Evolutionary conservation across 2,888 invertebrate genomes (phyloP).

Genomic region (Lasioglossum lativentre): DNA sequence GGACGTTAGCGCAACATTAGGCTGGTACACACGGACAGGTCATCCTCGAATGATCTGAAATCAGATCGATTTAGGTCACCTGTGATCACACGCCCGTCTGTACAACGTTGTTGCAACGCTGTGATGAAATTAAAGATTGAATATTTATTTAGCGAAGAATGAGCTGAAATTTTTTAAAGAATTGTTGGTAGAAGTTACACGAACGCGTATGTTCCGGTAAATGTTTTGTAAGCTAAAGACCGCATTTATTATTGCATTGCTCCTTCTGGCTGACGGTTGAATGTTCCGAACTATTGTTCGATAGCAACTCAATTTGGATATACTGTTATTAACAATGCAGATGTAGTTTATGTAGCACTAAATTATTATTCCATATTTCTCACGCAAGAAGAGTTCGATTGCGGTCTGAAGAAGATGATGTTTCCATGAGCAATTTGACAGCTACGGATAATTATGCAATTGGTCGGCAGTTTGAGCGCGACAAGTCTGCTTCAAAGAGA

Average conservation of each 20-base stretch:
- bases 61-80: neutral
- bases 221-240: neutral
- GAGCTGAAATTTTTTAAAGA: neutral
- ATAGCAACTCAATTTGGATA: neutral
- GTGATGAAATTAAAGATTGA: neutral
- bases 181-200: neutral
- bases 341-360: neutral
- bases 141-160: neutral
- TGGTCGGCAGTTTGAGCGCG: neutral
- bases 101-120: neutral
- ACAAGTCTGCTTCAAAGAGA: neutral
- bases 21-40: conserved; percentile 91
- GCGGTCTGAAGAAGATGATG: too few relatives aligned
- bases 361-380: neutral
- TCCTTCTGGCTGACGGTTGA: neutral
- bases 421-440: too few relatives aligned
- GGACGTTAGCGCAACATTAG: too few relatives aligned
- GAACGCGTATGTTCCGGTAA: neutral
- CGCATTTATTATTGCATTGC: neutral
- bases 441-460: conserved; percentile 1
- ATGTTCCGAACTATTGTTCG: neutral
- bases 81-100: neutral
- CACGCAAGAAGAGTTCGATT: neutral
- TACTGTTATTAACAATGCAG: neutral
- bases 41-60: conserved; percentile 84